Evolutionary conservation across 1,140 invertebrate species (phyloP).

Genomic region (Sminthurides bifidus): DNA sequence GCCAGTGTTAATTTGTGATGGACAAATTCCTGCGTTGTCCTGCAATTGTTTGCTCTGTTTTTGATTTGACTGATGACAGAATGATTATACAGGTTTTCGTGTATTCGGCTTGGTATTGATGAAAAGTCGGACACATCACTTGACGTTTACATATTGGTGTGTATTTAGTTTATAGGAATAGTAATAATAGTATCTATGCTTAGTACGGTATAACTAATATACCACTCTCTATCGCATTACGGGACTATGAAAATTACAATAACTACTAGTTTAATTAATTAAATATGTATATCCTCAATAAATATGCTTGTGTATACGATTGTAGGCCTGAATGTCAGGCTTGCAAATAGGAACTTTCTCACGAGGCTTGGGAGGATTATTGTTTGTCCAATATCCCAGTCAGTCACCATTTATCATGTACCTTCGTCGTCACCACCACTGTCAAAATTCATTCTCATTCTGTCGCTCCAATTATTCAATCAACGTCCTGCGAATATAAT

Average conservation of each 20-base stretch:
- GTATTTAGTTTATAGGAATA: slow-evolving; percentile 16
- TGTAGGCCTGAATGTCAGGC: slow-evolving; percentile 24
- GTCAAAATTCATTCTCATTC: too few species aligned
- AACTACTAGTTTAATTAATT: slow-evolving; percentile 21
- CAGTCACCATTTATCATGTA: too few species aligned
- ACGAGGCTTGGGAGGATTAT: slow-evolving; percentile 29
- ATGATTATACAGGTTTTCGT: too few species aligned
- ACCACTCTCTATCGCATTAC: slow-evolving; percentile 19
- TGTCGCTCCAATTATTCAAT: slow-evolving; percentile 2
- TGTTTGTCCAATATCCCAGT: slow-evolving; percentile 15
- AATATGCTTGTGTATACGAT: slow-evolving; percentile 32
- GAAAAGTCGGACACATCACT: slow-evolving; percentile 26
- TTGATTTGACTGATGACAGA: too few species aligned
- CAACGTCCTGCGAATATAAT: too few species aligned
- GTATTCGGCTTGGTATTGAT: slow-evolving; percentile 15
- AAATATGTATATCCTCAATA: slow-evolving; percentile 27
- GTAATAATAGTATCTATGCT: slow-evolving; percentile 9
- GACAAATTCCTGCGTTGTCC: too few species aligned
- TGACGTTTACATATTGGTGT: slow-evolving; percentile 24
- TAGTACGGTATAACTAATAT: slow-evolving; percentile 14
- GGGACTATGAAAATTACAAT: slow-evolving; percentile 31
- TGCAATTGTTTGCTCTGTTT: too few species aligned
- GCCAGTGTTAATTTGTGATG: too few species aligned
- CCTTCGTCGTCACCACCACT: too few species aligned
- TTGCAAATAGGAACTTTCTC: slow-evolving; percentile 30